phyloP scores from a whole-genome alignment of 2,113 vertebrate genomes.

The Chlorodrepanis virens region DNA sequence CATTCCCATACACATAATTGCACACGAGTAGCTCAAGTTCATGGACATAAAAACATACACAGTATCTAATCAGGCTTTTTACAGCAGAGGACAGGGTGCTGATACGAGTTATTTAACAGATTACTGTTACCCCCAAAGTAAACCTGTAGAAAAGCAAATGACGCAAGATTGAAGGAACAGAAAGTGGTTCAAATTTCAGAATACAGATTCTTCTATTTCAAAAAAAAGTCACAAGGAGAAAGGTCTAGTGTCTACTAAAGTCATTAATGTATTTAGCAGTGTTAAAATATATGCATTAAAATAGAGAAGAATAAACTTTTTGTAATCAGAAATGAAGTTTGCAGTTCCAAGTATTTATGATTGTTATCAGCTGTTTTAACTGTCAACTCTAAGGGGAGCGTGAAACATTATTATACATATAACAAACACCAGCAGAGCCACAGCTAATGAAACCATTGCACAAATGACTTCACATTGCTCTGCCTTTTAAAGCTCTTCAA shows the following conservation, averaged over 20 bases:
- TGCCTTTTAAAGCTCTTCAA: slow-evolving; percentile 75
- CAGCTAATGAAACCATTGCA: slow-evolving; percentile 48
- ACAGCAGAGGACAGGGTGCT: slow-evolving; percentile 79
- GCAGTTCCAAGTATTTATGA: slow-evolving; percentile 42
- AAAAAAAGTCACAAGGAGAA: slow-evolving; percentile 49
- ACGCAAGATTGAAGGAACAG: slow-evolving; percentile 60
- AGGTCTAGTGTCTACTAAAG: slow-evolving; percentile 65
- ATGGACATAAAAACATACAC: slow-evolving; percentile 83
- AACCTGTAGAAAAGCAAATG: slow-evolving; percentile 69
- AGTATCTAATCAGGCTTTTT: slow-evolving; percentile 83
- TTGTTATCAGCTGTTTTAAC: slow-evolving; percentile 50
- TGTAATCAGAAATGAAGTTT: slow-evolving; percentile 60
- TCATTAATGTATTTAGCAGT: slow-evolving; percentile 69
- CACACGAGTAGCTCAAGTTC: slow-evolving; percentile 84
- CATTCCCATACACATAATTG: slow-evolving; percentile 84
- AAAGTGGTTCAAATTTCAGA: slow-evolving; percentile 71
- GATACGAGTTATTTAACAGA: slow-evolving; percentile 66
- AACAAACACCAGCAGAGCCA: slow-evolving; percentile 64
- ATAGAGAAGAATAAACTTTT: slow-evolving; percentile 66
- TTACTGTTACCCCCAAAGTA: slow-evolving; percentile 66
- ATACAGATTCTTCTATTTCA: slow-evolving; percentile 48
- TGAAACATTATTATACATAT: slow-evolving; percentile 59
- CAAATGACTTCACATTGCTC: slow-evolving; percentile 58
- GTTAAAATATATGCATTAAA: slow-evolving; percentile 71
- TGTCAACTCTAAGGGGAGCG: slow-evolving; percentile 39